Conservation (phyloP, 2,888 invertebrate genomes). For the Crocallis elinguaria region DNA sequence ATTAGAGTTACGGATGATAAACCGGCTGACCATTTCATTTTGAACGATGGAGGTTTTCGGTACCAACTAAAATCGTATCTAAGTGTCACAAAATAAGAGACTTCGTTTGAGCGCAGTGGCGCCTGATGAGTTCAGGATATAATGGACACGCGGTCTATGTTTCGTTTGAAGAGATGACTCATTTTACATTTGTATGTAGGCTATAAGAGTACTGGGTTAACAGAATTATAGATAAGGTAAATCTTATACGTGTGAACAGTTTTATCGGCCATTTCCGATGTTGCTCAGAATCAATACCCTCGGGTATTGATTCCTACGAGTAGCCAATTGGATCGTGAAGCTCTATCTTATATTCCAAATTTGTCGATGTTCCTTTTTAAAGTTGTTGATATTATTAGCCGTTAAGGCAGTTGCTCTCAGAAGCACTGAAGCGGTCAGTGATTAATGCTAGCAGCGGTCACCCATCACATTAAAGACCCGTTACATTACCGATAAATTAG, state of each 20-base stretch:
- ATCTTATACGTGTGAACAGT: background rate
- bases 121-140: background rate
- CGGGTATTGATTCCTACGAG: too few relatives aligned
- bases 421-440: too few relatives aligned
- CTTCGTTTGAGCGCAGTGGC: background rate
- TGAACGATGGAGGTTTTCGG: background rate
- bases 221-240: slow-evolving; percentile 1
- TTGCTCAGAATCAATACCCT: too few relatives aligned
- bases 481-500: too few relatives aligned
- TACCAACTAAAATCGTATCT: background rate
- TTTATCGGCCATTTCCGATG: slow-evolving; percentile 9
- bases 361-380: too few relatives aligned
- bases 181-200: background rate
- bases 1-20: slow-evolving; percentile 4
- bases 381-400: too few relatives aligned
- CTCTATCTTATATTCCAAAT: too few relatives aligned
- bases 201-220: background rate
- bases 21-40: background rate
- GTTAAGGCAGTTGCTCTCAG: too few relatives aligned
- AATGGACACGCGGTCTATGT: background rate
- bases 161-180: slow-evolving; percentile 2
- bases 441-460: too few relatives aligned
- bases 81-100: background rate
- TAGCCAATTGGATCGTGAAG: too few relatives aligned
- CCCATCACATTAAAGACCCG: too few relatives aligned